A percentile compares a stretch with the other conserved stretches of the same genome.
phyloP scores from a whole-genome alignment of 1,140 invertebrate species.

The Drosophila albomicans region DNA sequence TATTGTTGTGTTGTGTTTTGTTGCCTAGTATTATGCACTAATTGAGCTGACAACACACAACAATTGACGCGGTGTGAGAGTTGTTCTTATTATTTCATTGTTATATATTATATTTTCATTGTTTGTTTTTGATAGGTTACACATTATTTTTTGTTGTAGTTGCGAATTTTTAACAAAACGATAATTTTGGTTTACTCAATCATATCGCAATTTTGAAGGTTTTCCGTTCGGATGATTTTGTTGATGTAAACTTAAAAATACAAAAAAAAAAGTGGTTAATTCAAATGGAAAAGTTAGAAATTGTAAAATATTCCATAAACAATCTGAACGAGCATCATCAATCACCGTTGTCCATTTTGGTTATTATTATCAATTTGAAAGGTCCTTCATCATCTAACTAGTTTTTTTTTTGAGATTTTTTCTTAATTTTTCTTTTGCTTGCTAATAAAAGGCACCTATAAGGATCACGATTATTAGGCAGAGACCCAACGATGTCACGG shows the following conservation, averaged over 20 bases:
- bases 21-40: conserved; percentile 28
- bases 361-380: conserved; percentile 2
- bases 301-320: neutral
- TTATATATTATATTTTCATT: neutral
- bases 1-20: neutral
- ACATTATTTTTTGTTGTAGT: neutral
- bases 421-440: neutral
- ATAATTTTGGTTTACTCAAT: conserved; percentile 21
- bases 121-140: neutral
- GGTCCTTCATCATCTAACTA: conserved; percentile 1
- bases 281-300: neutral
- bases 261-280: neutral
- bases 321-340: neutral
- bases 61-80: neutral
- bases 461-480: conserved; percentile 17
- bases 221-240: neutral
- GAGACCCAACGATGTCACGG: conserved; percentile 4
- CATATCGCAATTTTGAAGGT: conserved; percentile 15
- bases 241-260: conserved; percentile 6
- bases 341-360: conserved; percentile 7
- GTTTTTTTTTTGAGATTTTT: neutral
- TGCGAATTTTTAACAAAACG: conserved; percentile 1
- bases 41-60: conserved; percentile 30
- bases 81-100: neutral
- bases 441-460: conserved; percentile 5